Conservation (phyloP, 1,140 invertebrate species). For the Steinernema feltiae region DNA sequence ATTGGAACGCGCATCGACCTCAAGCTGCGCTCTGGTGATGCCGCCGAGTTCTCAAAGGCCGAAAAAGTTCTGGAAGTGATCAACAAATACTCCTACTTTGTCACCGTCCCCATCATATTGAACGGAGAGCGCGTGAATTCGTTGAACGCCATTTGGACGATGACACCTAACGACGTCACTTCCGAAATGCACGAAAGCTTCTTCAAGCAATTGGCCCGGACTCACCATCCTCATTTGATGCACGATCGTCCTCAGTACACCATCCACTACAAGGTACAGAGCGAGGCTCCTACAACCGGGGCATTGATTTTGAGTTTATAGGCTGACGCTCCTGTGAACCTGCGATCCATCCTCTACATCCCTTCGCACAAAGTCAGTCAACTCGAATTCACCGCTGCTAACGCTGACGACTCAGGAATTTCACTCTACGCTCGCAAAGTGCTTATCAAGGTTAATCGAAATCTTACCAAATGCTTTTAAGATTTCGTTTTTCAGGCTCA, state of each 20-base stretch:
- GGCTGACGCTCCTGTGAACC: conserved; percentile 81
- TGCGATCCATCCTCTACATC: conserved; percentile 82
- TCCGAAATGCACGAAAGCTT: conserved; percentile 82
- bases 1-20: conserved; percentile 87
- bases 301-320: conserved; percentile 58
- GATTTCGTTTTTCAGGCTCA: conserved; percentile 16
- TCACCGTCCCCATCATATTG: conserved; percentile 81
- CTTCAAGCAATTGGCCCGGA: conserved; percentile 57
- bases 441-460: conserved; percentile 41
- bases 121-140: conserved; percentile 80
- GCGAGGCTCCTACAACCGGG: neutral
- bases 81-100: conserved; percentile 93
- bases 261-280: conserved; percentile 59
- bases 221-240: conserved; percentile 43
- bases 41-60: conserved; percentile 79
- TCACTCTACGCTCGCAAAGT: conserved; percentile 69
- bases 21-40: conserved; percentile 75
- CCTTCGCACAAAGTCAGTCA: conserved; percentile 74
- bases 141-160: conserved; percentile 83
- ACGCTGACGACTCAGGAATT: conserved; percentile 71
- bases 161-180: conserved; percentile 79
- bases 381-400: conserved; percentile 81
- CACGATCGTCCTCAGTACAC: conserved; percentile 56
- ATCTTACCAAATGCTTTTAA: conserved; percentile 39
- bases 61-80: conserved; percentile 76